Percentiles rank a stretch among this genome's conserved stretches.
Conservation (phyloP, 1,140 invertebrate species). For the Pristionchus pacificus region DNA sequence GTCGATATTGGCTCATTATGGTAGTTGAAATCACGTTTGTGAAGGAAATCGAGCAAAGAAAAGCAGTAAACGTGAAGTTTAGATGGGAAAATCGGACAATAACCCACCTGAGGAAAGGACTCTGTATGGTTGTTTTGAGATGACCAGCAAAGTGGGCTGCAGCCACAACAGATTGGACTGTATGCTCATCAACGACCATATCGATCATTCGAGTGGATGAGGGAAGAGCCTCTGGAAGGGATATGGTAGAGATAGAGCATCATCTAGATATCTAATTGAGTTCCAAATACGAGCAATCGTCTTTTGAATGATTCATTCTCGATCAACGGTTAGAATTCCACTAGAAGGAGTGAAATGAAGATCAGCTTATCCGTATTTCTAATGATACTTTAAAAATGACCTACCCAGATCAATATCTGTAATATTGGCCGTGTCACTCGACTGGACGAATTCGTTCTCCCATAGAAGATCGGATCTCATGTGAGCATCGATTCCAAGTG, state of each 20-base stretch:
- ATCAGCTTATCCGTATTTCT: too few relatives aligned
- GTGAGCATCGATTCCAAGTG: conserved; percentile 14
- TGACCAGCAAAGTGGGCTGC: conserved; percentile 37
- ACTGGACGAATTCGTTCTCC: conserved; percentile 25
- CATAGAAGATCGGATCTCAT: conserved; percentile 31
- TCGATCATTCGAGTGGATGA: conserved; percentile 33
- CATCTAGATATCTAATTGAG: too few relatives aligned
- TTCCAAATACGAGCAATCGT: too few relatives aligned
- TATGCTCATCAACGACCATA: conserved; percentile 35
- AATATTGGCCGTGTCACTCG: conserved; percentile 20
- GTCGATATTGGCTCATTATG: too few relatives aligned
- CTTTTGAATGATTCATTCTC: too few relatives aligned
- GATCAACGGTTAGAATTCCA: too few relatives aligned
- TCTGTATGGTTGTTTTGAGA: conserved; percentile 32
- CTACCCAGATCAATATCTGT: conserved; percentile 12
- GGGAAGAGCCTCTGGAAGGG: conserved; percentile 20
- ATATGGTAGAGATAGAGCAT: too few relatives aligned
- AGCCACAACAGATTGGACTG: conserved; percentile 31
- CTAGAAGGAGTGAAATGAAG: neutral
- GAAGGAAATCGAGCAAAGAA: too few relatives aligned
- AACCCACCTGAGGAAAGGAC: conserved; percentile 22
- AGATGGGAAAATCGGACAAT: too few relatives aligned
- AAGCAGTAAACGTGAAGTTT: too few relatives aligned
- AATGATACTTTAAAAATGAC: conserved; percentile 7
- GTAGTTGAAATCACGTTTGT: too few relatives aligned